phyloP scores from a whole-genome alignment of 2,113 vertebrate genomes.

The Erythrolamprus reginae region DNA sequence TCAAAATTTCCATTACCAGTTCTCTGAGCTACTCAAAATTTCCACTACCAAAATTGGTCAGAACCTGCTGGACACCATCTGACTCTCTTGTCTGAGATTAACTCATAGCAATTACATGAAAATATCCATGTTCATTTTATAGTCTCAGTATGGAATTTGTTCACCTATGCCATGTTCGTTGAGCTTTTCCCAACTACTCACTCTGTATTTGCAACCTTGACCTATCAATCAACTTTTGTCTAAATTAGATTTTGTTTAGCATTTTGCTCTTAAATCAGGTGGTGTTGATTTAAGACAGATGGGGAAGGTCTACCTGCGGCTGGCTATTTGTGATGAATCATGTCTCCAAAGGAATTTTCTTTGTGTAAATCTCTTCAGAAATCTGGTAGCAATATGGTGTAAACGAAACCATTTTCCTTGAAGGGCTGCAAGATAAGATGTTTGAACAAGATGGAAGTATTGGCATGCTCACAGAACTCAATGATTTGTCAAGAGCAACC shows the following conservation, averaged over 20 bases:
- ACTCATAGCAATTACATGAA: background rate
- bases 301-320: background rate
- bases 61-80: too few relatives aligned
- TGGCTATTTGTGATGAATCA: conserved; percentile 24
- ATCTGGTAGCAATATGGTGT: conserved; percentile 20
- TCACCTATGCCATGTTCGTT: background rate
- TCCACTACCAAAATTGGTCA: too few relatives aligned
- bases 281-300: background rate
- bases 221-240: background rate
- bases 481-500: background rate
- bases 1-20: too few relatives aligned
- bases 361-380: conserved; percentile 1
- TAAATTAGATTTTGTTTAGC: background rate
- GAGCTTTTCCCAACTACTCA: background rate
- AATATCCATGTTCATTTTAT: background rate
- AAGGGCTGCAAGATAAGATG: background rate
- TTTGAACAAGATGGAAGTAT: background rate
- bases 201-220: background rate
- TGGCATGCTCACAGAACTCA: background rate
- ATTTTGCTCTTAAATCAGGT: background rate
- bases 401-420: background rate
- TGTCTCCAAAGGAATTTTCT: conserved; percentile 17
- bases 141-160: background rate
- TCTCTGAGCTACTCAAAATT: too few relatives aligned
- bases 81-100: background rate